Conservation (phyloP, 2,797 vertebrate genomes). For the Ispidina picta region DNA sequence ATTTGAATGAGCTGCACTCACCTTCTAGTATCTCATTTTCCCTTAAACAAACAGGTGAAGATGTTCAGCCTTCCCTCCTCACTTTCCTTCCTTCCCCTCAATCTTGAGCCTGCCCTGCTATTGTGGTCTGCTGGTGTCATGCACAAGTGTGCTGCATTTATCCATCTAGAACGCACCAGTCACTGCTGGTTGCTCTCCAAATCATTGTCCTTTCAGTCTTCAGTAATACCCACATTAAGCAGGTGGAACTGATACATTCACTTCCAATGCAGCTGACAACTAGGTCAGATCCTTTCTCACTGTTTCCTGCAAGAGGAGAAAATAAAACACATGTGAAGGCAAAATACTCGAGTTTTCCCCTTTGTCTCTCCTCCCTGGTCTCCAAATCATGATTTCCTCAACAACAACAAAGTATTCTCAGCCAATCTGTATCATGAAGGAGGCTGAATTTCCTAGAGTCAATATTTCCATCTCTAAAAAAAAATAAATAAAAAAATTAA, state of each 20-base stretch:
- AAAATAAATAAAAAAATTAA: not conserved
- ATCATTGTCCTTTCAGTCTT: conserved; percentile 51
- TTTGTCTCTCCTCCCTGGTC: not conserved
- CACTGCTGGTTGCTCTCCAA: conserved; percentile 31
- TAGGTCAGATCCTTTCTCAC: conserved; percentile 37
- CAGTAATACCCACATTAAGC: conserved; percentile 48
- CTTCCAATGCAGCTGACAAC: conserved; percentile 24
- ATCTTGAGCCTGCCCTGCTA: not conserved
- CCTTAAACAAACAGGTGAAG: not conserved
- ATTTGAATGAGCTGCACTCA: not conserved
- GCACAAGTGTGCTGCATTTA: not conserved
- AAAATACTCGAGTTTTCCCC: not conserved
- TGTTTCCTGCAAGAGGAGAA: conserved; percentile 48
- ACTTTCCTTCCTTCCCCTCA: not conserved
- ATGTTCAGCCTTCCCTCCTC: not conserved
- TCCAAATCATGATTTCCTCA: conserved; percentile 41
- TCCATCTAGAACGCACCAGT: conserved; percentile 15
- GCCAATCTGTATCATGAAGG: conserved; percentile 24
- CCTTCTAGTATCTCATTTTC: not conserved
- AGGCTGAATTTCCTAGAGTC: conserved; percentile 52
- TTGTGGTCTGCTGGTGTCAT: conserved; percentile 11
- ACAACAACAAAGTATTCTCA: conserved; percentile 22
- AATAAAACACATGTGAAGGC: not conserved
- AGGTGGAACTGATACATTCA: conserved; percentile 42
- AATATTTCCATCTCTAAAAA: conserved; percentile 42